Base-by-base conservation (phyloP, 2,797 vertebrate species). In the Danio jaintianensis region DNA sequence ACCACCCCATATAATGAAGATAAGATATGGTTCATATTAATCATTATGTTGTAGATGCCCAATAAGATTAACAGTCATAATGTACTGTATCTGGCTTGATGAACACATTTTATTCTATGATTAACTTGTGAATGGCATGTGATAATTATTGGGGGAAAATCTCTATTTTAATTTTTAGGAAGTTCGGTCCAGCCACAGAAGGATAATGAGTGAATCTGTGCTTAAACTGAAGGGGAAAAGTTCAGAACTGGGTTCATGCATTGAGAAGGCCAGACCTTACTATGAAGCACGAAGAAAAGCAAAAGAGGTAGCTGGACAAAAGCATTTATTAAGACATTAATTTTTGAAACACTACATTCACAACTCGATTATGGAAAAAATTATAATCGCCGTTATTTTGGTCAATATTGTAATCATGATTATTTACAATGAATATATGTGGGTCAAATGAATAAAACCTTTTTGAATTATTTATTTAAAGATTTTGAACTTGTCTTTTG, bases 241-340 rank as follows among this genome's bases (percentile, higher is more conserved):
- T 38, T 96, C 95, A 18, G 95, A 96, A 10, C 76, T 97, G 1
- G 96, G 96, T 4, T 90, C 92, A 53, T 97, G 96, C 87, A 96
- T 97, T 0, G 96, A 97, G 81, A 96, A 96, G 82, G 96, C 96
- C 0, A 91, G 96, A 6, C 96, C 96, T 0, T 98, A 97, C 86
- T 97, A 97, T 52, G 96, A 98, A 84, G 96, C 96, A 0, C 93
- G 96, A 0, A 91, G 96, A 64, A 90, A 94, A 16, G 96, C 96
- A 75, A 98, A 97, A 85, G 96, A 97, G 95, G 96, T 98, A 88
- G 0, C 2, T 0, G 36, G 13, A n/a, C 42, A 20, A n/a, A n/a
- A 29, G 42, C 6, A 12, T 48, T 74, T 1, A 0, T 11, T 7
- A 56, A 73, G 12, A 43, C 50, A 1, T 6, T 71, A 55, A 12